Conservation (phyloP, 2,113 vertebrate genomes). For the Numenius arquata region DNA sequence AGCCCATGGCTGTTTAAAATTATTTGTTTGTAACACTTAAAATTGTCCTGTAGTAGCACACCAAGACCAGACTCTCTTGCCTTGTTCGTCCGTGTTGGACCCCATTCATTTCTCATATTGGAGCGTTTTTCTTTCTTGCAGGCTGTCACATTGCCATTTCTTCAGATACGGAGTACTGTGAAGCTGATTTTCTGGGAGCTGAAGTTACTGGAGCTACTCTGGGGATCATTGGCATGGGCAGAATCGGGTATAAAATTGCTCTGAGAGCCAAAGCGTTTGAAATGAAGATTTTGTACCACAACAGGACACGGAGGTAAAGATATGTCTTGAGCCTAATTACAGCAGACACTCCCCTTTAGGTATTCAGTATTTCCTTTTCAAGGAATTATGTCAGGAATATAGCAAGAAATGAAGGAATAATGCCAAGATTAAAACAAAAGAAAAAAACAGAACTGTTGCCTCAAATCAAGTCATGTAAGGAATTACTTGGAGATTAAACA, state of each 20-base stretch:
- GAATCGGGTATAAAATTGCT: slow-evolving; percentile 58
- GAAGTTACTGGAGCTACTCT: slow-evolving; percentile 59
- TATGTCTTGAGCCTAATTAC: neutral
- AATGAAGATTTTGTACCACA: slow-evolving; percentile 72
- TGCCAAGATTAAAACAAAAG: neutral
- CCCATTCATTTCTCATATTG: neutral
- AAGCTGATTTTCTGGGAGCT: slow-evolving; percentile 28
- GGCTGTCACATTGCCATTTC: slow-evolving; percentile 43
- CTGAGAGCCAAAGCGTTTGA: slow-evolving; percentile 63
- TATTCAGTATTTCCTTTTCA: neutral
- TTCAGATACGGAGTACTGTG: neutral
- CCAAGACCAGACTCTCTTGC: neutral
- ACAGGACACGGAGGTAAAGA: slow-evolving; percentile 59
- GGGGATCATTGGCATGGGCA: slow-evolving; percentile 69
- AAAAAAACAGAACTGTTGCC: neutral
- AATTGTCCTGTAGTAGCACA: neutral
- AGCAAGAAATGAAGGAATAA: neutral
- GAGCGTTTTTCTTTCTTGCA: neutral
- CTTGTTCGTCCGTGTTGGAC: neutral
- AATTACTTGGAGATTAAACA: neutral
- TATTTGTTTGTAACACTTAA: neutral
- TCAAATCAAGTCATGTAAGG: neutral
- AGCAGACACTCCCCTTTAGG: neutral
- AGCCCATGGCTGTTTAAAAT: neutral
- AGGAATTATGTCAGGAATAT: neutral